Base-by-base conservation (phyloP, 1,140 invertebrate genomes). In the Pogonus chalceus region DNA sequence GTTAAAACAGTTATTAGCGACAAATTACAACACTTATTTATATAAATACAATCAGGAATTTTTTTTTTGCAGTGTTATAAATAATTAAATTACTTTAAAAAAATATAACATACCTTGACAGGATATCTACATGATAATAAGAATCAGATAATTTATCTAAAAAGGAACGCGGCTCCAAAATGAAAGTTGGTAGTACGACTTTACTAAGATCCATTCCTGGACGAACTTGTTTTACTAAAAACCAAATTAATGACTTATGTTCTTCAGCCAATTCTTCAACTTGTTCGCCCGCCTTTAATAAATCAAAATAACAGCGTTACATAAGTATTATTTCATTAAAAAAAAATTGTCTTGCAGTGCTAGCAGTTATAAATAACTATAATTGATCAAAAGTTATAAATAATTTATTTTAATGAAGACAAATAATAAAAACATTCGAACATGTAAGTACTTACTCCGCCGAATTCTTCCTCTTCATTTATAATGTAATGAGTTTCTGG, bases 131-230 rank as follows among this genome's bases (percentile, higher is more conserved):
- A 66, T 96, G 92, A 70, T 94, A 96, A 72, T 96, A 94, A 37
- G 92, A 92, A 73, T 96, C 92, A 0, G 88, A 83, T 0, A 96
- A 75, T 72, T 95, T 96, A 68, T 96, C 93, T 12, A 96, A 72
- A 70, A 96, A 95, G 1, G 92, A 96, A 52, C 92, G 72, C 16
- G 92, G 91, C 67, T 96, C 93, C 49, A 96, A 67, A 52, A 91
- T 90, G 63, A 90, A 91, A 0, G 88, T 91, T 0, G 92, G 92
- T 46, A 96, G 72, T 7, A 94, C 91, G 23, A 96, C 92, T 72
- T 94, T 92, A 49, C 90, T 93, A n/a, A 96, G 72, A 73, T 96
- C 93, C 92, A 96, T 96, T 18, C 93, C 92, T 18, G 93, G 93
- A 20, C 92, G 77, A 62, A 95, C 90, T 79, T 96, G 92, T 71